Evolutionary conservation across 2,888 invertebrate genomes (phyloP).

Genomic region (Caenorhabditis uteleia): DNA sequence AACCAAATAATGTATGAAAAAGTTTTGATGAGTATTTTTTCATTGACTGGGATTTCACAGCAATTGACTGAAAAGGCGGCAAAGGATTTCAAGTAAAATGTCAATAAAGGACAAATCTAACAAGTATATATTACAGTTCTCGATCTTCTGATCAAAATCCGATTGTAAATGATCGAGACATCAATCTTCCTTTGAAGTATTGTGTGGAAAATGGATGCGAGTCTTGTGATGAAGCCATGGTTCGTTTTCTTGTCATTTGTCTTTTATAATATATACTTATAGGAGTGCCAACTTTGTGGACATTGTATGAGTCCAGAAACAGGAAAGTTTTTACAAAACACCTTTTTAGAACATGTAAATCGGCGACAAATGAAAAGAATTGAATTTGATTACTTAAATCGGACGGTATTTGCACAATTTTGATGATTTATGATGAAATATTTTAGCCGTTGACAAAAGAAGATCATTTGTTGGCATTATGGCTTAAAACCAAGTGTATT

Average conservation of each 20-base stretch:
- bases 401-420: constrained; percentile 75
- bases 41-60: constrained; percentile 79
- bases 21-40: constrained; percentile 81
- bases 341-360: constrained; percentile 83
- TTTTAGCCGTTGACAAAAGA: constrained; percentile 67
- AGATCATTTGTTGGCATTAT: constrained; percentile 81
- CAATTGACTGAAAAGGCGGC: constrained; percentile 30
- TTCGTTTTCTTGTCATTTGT: neutral
- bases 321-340: constrained; percentile 75
- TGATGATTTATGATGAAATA: neutral
- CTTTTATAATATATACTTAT: constrained; percentile 2
- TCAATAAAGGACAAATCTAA: neutral
- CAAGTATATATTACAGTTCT: constrained; percentile 4
- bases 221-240: constrained; percentile 23
- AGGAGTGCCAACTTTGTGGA: constrained; percentile 80
- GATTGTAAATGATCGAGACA: constrained; percentile 26
- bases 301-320: constrained; percentile 79
- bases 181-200: constrained; percentile 27
- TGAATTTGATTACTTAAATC: constrained; percentile 30
- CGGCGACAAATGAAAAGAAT: constrained; percentile 80
- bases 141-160: constrained; percentile 28
- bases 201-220: constrained; percentile 29
- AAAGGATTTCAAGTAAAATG: constrained; percentile 5
- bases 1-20: constrained; percentile 88
- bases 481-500: constrained; percentile 89